Evolutionary conservation across 2,797 vertebrate species (phyloP).

Genomic region (Enteromius unitaeniatus): DNA sequence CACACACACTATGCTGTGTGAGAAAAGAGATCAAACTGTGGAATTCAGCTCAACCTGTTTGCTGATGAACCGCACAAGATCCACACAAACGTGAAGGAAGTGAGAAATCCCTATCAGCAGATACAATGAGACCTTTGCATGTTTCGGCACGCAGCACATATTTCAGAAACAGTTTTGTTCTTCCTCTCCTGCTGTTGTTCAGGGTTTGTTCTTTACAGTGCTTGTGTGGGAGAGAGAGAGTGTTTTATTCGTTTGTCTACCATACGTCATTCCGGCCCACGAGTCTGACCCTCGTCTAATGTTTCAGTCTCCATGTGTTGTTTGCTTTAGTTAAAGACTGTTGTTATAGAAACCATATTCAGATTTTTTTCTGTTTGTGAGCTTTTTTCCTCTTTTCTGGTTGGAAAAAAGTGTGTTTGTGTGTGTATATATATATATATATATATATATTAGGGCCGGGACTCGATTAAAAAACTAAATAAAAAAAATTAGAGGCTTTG

Average conservation of each 20-base stretch:
- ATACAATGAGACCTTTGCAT: background rate
- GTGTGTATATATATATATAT: no score
- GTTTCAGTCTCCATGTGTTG: slow-evolving; percentile 9
- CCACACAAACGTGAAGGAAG: background rate
- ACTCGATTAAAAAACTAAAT: no score
- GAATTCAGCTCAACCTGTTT: slow-evolving; percentile 7
- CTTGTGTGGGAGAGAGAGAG: slow-evolving; percentile 4
- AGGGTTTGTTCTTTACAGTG: background rate
- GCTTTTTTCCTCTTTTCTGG: background rate
- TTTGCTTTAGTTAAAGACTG: slow-evolving; percentile 26
- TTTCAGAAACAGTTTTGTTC: slow-evolving; percentile 1
- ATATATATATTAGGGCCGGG: no score
- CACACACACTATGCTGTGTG: background rate
- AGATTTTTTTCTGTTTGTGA: background rate
- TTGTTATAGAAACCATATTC: slow-evolving; percentile 7
- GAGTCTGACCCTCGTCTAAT: slow-evolving; percentile 24
- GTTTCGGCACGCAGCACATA: slow-evolving; percentile 4
- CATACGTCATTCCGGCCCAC: slow-evolving; percentile 39
- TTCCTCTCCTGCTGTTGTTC: slow-evolving; percentile 15
- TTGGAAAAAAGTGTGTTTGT: background rate
- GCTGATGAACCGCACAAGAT: background rate
- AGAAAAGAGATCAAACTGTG: background rate
- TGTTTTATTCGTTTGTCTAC: slow-evolving; percentile 47
- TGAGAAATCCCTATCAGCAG: slow-evolving; percentile 1
- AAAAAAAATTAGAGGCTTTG: no score